Conservation (phyloP, 2,113 vertebrate genomes). For the Anguilla japonica region DNA sequence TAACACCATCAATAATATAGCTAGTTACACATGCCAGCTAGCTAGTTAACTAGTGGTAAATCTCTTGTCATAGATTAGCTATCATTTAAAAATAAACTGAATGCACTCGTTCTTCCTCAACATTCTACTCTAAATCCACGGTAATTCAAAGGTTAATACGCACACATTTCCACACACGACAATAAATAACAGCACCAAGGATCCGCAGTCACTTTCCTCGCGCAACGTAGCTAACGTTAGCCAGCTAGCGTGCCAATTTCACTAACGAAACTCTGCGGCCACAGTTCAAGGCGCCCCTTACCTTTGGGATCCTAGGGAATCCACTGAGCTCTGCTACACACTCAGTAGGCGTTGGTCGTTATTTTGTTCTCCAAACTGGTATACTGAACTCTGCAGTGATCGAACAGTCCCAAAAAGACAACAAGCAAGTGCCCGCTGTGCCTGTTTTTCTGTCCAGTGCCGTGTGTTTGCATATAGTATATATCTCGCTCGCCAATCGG, state of each 20-base stretch:
- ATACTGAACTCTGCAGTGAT: neutral
- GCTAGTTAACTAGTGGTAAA: neutral
- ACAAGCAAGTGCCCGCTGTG: constrained; percentile 6
- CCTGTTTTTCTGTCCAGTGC: neutral
- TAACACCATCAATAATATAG: neutral
- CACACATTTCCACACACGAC: neutral
- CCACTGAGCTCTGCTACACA: neutral
- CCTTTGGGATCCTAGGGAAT: neutral
- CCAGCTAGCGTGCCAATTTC: neutral
- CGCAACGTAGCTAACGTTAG: neutral
- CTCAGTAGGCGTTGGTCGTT: neutral
- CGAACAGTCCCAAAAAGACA: constrained; percentile 6
- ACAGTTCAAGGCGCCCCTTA: neutral
- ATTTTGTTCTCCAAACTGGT: constrained; percentile 3
- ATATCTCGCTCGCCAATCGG: neutral
- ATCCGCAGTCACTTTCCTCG: neutral
- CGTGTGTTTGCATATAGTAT: neutral
- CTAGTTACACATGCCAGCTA: neutral
- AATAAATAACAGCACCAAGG: neutral
- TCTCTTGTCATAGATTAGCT: neutral
- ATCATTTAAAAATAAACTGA: neutral
- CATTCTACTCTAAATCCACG: neutral
- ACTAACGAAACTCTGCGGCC: neutral
- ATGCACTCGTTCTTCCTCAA: neutral
- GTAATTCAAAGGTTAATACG: constrained; percentile 1